Conservation (phyloP, 1,140 invertebrate species). For the Apocrypta bakeri region DNA sequence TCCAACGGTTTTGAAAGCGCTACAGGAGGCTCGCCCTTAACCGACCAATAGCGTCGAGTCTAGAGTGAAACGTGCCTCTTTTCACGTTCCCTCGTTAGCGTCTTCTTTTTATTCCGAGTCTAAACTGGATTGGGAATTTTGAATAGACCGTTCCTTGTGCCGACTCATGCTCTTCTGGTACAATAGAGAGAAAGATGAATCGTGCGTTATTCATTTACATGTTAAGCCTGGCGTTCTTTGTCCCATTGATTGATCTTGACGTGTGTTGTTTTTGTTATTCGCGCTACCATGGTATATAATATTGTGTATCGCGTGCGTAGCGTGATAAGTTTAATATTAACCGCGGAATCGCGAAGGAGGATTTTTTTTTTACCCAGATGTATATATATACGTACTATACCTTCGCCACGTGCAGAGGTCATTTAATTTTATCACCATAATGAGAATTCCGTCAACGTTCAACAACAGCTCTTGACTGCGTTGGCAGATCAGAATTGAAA, state of each 20-base stretch:
- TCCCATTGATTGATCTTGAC: background rate
- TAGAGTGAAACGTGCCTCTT: background rate
- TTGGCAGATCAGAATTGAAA: too few relatives aligned
- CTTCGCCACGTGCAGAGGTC: background rate
- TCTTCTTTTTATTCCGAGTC: background rate
- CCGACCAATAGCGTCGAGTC: conserved; percentile 27
- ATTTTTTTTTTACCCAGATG: background rate
- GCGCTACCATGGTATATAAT: background rate
- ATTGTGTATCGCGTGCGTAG: background rate
- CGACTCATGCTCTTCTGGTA: too few relatives aligned
- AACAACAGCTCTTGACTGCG: background rate
- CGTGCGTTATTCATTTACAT: background rate
- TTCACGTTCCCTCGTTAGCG: background rate
- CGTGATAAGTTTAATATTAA: background rate
- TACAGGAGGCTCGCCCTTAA: conserved; percentile 22
- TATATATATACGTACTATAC: background rate
- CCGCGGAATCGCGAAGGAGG: background rate
- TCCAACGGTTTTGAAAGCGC: background rate
- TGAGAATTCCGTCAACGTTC: background rate
- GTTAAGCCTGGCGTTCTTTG: background rate
- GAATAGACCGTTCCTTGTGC: background rate
- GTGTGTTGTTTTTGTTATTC: background rate
- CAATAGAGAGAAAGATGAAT: background rate
- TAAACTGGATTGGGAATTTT: background rate
- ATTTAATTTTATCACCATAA: background rate